Base-by-base conservation (phyloP, 1,140 invertebrate genomes). In the Bilobella aurantiaca region DNA sequence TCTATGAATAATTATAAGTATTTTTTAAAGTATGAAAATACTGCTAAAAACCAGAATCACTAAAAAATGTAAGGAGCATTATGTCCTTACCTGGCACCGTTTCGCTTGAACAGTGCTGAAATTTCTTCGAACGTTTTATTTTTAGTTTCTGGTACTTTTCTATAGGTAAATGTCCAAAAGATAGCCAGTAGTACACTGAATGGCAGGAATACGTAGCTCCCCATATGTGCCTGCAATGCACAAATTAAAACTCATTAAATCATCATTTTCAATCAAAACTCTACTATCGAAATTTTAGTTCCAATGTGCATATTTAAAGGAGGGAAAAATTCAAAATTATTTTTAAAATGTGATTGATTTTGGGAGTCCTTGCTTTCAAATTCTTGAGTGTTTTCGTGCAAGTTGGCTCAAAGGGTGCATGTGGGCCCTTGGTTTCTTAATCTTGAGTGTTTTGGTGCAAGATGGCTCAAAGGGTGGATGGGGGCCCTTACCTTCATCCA, bases 71-170 rank as follows among this genome's bases (percentile, higher is more conserved):
- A 42, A 42, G 34, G 34, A 42, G 8, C 8, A 42, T 42, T 42
- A 18, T 12, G 5, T 12, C n/a, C 30, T 62, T 61, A 61, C 64
- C 58, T 27, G 37, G 58, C 59, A 23, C 28, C 31, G 32, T 58
- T 66, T 12, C 59, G 32, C 61, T 88, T 84, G 83, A 95, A 95
- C 74, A 94, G 81, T 70, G 90, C 89, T 75, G 91, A 82, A 77
- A 98, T 96, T 79, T 98, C 93, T 82, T 97, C 93, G 78, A 96
- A 95, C 69, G 93, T 96, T 82, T 94, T 95, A 80, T 96, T 96
- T 82, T 97, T 97, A 68, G 95, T 98, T 85, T 98, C 95, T 76
- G 95, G 95, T 76, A 98, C 93, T 84, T 92, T 92, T 81, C 91
- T 91, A 81, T 96, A 96, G 58, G 93, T 96, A 83, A 96, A 97